Evolutionary conservation across 2,113 vertebrate genomes (phyloP), one percentile per base, ranked within the genome.

Genomic region (Cyanistes caeruleus): DNA sequence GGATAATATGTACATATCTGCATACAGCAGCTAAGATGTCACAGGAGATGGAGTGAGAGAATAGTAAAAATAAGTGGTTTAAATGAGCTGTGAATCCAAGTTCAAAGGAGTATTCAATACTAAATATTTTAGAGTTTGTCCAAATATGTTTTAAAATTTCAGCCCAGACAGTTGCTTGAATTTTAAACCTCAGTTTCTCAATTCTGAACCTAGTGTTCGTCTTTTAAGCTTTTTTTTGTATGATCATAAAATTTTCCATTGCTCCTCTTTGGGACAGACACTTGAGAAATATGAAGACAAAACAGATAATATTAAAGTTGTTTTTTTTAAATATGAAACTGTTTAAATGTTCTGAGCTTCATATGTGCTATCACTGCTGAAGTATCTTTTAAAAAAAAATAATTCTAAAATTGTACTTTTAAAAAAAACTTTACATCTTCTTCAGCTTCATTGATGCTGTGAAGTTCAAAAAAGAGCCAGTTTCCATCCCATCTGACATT

Each of bases 311-410:
- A 53, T 21, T 56, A 6, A 28, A 75, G 48, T 30, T 15, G 3
- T 0, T 5, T 19, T 63, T 65, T 39, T 65, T 2, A 75, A 88
- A 75, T 27, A 10, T 48, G 31, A 63, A 92, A 27, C 7, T 3
- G 2, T 49, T 92, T 67, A 44, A 78, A 52, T 0, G 4, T 62
- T 90, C n/a, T 75, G n/a, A 72, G 20, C 5, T 68, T 17, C 37
- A 43, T 31, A 43, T 51, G 20, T 39, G 39, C 39, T 39, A 39
- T 39, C 39, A n/a, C 33, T 37, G 6, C 1, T 58, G 70, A 31
- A 6, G 69, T 13, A 62, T 0, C 0, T 30, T 51, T 28, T 37
- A 35, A 30, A 49, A 49, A 48, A 21, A 63, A 10, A 1, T 21
- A 4, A 21, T 31, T 89, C 37, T 7, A 15, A 41, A 48, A 23